phyloP scores from a whole-genome alignment of 1,140 invertebrate genomes.

The Lineus longissimus region DNA sequence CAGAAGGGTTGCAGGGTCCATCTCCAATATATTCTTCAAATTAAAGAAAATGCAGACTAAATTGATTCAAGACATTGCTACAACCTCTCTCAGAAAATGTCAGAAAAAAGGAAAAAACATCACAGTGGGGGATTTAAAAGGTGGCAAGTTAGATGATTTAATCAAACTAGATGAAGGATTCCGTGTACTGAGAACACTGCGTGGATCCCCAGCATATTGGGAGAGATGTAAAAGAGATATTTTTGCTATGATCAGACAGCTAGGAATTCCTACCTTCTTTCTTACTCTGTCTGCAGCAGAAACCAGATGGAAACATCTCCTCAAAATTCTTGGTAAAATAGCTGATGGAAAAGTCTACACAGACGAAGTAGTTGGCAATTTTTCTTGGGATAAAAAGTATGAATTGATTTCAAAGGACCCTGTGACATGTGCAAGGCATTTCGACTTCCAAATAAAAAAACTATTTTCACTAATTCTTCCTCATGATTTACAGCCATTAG shows the following conservation, averaged over 20 bases:
- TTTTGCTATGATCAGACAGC: background rate
- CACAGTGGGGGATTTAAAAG: background rate
- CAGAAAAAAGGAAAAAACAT: background rate
- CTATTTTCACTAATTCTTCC: background rate
- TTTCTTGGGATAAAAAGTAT: background rate
- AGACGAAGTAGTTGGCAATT: background rate
- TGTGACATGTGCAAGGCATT: background rate
- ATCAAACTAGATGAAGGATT: too few species aligned
- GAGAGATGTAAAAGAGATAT: background rate
- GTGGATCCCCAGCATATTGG: background rate
- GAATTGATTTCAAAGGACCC: background rate
- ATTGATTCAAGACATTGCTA: background rate
- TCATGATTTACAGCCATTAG: background rate
- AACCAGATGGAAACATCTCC: background rate
- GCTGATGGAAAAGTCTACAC: background rate
- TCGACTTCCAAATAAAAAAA: background rate
- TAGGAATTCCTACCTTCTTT: background rate
- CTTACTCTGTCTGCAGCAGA: background rate
- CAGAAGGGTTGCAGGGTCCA: slow-evolving; percentile 16
- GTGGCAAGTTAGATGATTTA: too few species aligned
- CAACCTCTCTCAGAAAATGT: background rate
- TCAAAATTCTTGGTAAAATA: background rate
- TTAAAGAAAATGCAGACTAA: background rate
- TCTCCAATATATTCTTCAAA: slow-evolving; percentile 27
- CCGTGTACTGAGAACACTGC: background rate